A percentile compares a stretch with the other conserved stretches of the same genome.
phyloP scores from a whole-genome alignment of 2,797 vertebrate species.

The Rhynchonycteris naso region DNA sequence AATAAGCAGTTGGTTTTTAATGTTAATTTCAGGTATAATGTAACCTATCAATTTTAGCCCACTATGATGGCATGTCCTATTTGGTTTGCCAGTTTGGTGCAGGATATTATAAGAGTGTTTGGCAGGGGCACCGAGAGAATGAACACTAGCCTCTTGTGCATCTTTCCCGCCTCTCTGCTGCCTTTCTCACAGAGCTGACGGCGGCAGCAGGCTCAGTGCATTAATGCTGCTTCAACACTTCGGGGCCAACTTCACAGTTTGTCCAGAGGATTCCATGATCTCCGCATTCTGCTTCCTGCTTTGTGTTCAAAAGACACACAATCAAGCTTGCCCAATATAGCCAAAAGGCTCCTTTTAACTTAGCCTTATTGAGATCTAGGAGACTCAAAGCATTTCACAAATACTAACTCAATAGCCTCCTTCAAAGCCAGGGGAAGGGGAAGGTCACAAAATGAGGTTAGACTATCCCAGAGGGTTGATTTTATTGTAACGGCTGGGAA shows the following conservation, averaged over 20 bases:
- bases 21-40: constrained; percentile 18
- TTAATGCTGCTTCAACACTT: neutral
- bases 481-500: neutral
- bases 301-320: neutral
- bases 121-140: neutral
- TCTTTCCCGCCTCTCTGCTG: neutral
- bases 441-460: neutral
- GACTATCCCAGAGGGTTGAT: neutral
- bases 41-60: neutral
- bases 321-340: too few species aligned
- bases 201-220: neutral
- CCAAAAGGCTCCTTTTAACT: neutral
- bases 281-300: neutral
- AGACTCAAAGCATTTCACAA: constrained; percentile 2
- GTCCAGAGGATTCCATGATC: neutral
- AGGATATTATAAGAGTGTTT: neutral
- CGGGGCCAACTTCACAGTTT: neutral
- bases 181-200: neutral
- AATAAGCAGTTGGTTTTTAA: constrained; percentile 22
- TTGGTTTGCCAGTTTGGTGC: neutral
- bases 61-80: neutral
- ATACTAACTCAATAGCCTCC: neutral
- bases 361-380: neutral
- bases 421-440: neutral
- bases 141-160: neutral